Base-by-base conservation (phyloP, 2,888 invertebrate species). In the Dysmachus trigonus region DNA sequence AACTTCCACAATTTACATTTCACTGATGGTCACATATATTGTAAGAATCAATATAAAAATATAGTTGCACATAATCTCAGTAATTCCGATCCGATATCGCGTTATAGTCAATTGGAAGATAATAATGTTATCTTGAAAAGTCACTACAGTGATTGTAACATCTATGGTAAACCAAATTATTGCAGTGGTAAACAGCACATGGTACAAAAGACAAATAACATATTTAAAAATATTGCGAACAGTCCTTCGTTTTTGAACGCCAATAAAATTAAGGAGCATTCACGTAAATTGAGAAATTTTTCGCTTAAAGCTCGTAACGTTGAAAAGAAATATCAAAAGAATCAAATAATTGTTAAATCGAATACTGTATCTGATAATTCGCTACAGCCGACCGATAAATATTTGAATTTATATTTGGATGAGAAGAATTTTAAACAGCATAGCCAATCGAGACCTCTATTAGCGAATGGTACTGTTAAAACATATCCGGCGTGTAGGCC, bases 351-450 rank as follows among this genome's bases (percentile, higher is more conserved):
- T 86, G 90, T 90, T 31, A 92, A 92, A 87, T 91, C 92, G 84
- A 92, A 92, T 89, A 91, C 92, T 2, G 92, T 92, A 13, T 92
- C 92, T 1, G 92, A 92, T 83, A 92, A 92, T 73, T 92, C 92
- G 10, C 88, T 92, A 88, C 91, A 92, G 89, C 92, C 92, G 85
- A 91, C 91, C 72, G 91, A 92, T 87, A 92, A 91, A 88, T 92
- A 91, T 88, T 88, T 91, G 31, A 92, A 91, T 88, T 89, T 91
- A 88, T 92, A 92, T 88, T 87, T 92, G 86, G 91, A 91, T 77
- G 91, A 92, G 88, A 92, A 91, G 88, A 79, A 30, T 30, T 62
- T 33, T n/a, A 76, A 76, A 38, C 53, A 62, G 18, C 35, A 76
- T 2, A 91, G 91, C 88, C 90, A 89, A 79, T 47, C 77, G 15